Conservation (phyloP, 2,888 invertebrate genomes). For the Nomada fabriciana region DNA sequence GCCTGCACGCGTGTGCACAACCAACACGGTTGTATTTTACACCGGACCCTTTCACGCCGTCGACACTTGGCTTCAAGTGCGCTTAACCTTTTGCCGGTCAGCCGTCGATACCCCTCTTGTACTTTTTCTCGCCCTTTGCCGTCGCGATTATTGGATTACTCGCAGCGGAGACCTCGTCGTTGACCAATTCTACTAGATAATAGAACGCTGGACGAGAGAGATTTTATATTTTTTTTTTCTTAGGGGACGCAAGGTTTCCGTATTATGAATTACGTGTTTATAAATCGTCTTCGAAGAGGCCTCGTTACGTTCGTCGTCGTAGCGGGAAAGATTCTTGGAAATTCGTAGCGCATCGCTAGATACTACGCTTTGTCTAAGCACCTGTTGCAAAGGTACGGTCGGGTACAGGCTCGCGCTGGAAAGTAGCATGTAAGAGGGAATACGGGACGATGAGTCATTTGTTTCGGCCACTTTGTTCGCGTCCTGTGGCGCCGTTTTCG, state of each 20-base stretch:
- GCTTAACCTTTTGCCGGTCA: conserved; percentile 14
- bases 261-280: neutral
- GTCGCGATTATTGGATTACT: neutral
- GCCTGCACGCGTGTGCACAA: conserved; percentile 9
- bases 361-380: conserved; percentile 68
- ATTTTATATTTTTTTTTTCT: too few species aligned
- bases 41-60: conserved; percentile 3
- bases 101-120: conserved; percentile 1
- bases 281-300: neutral
- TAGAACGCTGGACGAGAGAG: too few species aligned
- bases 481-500: neutral
- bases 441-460: neutral
- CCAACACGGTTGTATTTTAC: neutral
- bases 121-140: neutral
- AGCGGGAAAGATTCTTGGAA: conserved; percentile 43
- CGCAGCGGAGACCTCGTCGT: neutral
- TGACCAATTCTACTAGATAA: too few species aligned
- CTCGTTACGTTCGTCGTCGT: conserved; percentile 60
- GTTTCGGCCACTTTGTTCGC: conserved; percentile 25
- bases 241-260: too few species aligned
- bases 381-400: conserved; percentile 61
- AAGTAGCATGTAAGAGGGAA: conserved; percentile 34
- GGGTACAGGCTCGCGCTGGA: conserved; percentile 13
- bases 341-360: conserved; percentile 48
- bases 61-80: neutral